These are phyloP conservation scores for Prostheceraeus crozeri DNA, from an alignment of 2,888 invertebrate genomes.

Conservation along the genomic window DNA sequence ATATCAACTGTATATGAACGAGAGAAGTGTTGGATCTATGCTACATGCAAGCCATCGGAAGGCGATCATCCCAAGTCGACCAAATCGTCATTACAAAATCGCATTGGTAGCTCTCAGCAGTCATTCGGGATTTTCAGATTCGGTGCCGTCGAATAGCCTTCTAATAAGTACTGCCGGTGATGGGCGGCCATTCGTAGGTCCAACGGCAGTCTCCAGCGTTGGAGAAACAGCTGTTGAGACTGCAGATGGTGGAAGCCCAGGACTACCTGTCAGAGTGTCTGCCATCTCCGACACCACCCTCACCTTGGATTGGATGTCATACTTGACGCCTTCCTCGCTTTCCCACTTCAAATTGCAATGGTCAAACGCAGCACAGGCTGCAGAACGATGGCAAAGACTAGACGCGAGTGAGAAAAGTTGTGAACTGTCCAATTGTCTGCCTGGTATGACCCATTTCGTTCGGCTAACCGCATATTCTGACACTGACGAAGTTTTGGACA, in stretches of 20 bases:
- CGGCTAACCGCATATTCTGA: conserved; percentile 45
- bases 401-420: conserved; percentile 51
- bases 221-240: conserved; percentile 42
- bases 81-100: conserved; percentile 52
- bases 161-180: conserved; percentile 45
- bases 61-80: conserved; percentile 53
- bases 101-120: conserved; percentile 50
- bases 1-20: conserved; percentile 55
- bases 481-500: conserved; percentile 48
- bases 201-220: conserved; percentile 40
- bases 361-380: conserved; percentile 55
- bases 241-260: conserved; percentile 19
- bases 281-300: conserved; percentile 47
- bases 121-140: conserved; percentile 47
- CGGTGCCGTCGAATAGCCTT: conserved; percentile 50
- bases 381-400: conserved; percentile 52
- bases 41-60: conserved; percentile 51
- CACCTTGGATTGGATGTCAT: conserved; percentile 53
- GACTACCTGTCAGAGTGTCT: conserved; percentile 47
- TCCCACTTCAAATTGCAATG: conserved; percentile 52
- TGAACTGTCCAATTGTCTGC: conserved; percentile 54
- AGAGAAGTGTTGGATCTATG: conserved; percentile 53
- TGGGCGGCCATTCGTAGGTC: conserved; percentile 39
- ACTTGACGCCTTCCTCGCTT: conserved; percentile 48
- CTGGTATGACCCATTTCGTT: conserved; percentile 55